Conservation (phyloP, 2,113 vertebrate species). For the Salvelinus sp. region DNA sequence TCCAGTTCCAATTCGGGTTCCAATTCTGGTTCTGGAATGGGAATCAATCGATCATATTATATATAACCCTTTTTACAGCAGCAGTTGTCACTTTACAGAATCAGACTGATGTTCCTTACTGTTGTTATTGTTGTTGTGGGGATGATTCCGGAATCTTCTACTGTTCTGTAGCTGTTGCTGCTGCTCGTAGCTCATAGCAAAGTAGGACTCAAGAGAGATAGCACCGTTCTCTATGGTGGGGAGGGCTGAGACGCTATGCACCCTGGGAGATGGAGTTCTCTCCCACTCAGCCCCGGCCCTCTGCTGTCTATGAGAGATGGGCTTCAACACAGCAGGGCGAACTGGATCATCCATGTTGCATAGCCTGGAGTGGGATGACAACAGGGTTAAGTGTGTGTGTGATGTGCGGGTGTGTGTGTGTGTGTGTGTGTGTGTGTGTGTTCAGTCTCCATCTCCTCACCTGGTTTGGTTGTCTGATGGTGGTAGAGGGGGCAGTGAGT, state of each 20-base stretch:
- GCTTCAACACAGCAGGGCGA: background rate
- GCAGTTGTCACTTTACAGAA: too few relatives aligned
- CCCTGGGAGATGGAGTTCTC: slow-evolving; percentile 35
- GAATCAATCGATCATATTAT: too few relatives aligned
- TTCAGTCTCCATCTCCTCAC: background rate
- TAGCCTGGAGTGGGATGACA: slow-evolving; percentile 33
- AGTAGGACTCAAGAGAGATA: slow-evolving; percentile 54
- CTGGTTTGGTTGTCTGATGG: slow-evolving; percentile 1
- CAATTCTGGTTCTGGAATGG: background rate
- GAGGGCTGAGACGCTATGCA: slow-evolving; percentile 24
- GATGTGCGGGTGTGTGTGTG: too few relatives aligned
- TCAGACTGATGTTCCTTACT: too few relatives aligned
- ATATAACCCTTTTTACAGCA: too few relatives aligned
- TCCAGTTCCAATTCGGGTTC: slow-evolving; percentile 20
- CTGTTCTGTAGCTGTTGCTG: slow-evolving; percentile 29
- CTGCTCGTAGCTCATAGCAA: slow-evolving; percentile 36
- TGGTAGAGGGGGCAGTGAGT: background rate
- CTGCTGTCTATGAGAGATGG: slow-evolving; percentile 24
- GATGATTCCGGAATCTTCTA: slow-evolving; percentile 28
- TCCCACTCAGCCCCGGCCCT: slow-evolving; percentile 59
- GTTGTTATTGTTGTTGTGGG: slow-evolving; percentile 7
- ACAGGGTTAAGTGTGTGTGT: too few relatives aligned
- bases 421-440: too few relatives aligned
- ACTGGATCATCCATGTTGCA: too few relatives aligned
- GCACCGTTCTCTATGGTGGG: slow-evolving; percentile 27